Conservation (phyloP, 92 coral and sea anemone genomes). For the Parazoanthus darwini region DNA sequence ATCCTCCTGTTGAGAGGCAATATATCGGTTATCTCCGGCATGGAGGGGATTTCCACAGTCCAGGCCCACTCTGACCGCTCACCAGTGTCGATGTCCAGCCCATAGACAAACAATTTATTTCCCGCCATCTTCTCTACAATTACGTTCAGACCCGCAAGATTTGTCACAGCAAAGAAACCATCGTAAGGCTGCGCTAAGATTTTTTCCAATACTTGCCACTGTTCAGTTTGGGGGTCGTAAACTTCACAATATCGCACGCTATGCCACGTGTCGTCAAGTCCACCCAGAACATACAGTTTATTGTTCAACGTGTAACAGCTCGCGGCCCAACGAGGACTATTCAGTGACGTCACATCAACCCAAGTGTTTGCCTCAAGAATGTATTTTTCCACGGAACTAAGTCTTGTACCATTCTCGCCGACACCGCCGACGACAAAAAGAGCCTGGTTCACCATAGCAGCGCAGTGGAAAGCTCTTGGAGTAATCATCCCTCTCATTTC, state of each 20-base stretch:
- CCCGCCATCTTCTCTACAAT: conserved; percentile 11
- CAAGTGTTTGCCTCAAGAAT: conserved; percentile 11
- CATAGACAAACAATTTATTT: conserved; percentile 11
- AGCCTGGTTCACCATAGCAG: conserved; percentile 14
- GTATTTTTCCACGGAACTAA: conserved; percentile 7
- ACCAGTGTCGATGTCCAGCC: conserved; percentile 22
- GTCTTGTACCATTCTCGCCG: conserved; percentile 22
- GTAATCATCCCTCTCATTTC: conserved; percentile 17
- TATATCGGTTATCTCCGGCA: conserved; percentile 27
- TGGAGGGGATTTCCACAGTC: conserved; percentile 10
- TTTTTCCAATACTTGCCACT: conserved; percentile 9
- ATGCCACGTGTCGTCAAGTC: conserved; percentile 11
- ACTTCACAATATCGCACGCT: conserved; percentile 22
- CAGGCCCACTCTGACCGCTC: conserved; percentile 16
- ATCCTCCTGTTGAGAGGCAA: conserved; percentile 17
- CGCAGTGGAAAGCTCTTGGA: conserved; percentile 11
- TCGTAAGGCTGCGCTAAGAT: conserved; percentile 17
- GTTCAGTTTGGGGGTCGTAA: background rate
- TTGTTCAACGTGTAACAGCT: background rate
- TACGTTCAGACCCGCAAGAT: background rate
- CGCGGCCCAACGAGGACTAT: conserved; percentile 25
- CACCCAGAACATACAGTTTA: conserved; percentile 18
- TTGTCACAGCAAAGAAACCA: conserved; percentile 22
- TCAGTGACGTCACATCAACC: conserved; percentile 21
- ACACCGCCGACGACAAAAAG: conserved; percentile 21